Percentiles rank a stretch among this genome's conserved stretches.
Conservation (phyloP, 2,888 invertebrate genomes). For the Limnephilus rhombicus region DNA sequence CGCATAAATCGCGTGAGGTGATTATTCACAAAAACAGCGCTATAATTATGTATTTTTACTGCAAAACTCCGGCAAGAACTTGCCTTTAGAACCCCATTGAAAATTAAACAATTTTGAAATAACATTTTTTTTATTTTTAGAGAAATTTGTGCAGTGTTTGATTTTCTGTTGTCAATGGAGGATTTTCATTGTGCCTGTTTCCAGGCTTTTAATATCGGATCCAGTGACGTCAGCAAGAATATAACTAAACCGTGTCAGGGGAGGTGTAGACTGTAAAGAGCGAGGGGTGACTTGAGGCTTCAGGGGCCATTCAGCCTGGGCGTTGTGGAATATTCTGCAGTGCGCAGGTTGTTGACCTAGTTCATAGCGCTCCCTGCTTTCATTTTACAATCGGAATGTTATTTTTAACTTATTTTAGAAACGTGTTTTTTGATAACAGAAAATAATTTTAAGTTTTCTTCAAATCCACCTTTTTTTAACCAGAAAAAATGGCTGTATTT, state of each 20-base stretch:
- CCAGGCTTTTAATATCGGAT: neutral
- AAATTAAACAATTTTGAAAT: no score
- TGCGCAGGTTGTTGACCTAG: neutral
- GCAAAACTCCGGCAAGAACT: no score
- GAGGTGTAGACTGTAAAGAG: neutral
- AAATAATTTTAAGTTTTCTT: neutral
- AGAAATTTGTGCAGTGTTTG: no score
- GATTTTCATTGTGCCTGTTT: no score
- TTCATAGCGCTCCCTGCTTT: neutral
- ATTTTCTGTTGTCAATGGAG: no score
- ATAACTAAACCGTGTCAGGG: neutral
- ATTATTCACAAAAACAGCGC: no score
- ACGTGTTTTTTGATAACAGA: neutral
- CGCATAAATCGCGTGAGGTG: no score
- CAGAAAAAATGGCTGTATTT: no score
- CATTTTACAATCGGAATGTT: neutral
- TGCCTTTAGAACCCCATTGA: no score
- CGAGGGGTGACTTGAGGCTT: neutral
- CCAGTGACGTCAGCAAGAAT: neutral
- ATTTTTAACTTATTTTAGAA: neutral
- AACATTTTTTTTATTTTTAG: no score
- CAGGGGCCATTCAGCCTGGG: neutral
- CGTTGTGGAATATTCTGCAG: neutral
- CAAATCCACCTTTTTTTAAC: neutral
- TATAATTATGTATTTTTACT: no score